Evolutionary conservation across 1,140 invertebrate species (phyloP).

Genomic region (Camponotus vicinus): DNA sequence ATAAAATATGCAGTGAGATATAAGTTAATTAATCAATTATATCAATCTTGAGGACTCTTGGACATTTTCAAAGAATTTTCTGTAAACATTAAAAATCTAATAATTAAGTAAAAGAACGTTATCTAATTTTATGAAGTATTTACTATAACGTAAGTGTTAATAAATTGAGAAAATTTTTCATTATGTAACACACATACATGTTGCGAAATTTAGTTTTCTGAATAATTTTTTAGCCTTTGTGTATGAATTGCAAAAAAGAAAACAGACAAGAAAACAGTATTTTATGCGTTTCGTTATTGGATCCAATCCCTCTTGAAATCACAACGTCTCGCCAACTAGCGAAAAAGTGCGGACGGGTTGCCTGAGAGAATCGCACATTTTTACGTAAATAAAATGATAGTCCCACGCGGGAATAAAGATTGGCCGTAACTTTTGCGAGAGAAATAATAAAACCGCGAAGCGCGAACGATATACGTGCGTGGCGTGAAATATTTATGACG

Average conservation of each 20-base stretch:
- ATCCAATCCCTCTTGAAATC: not conserved
- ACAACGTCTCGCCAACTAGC: not conserved
- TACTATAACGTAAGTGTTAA: not conserved
- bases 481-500: conserved; percentile 40
- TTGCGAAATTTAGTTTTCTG: not conserved
- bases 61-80: not conserved
- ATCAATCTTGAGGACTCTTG: not conserved
- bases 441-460: conserved; percentile 25
- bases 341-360: not conserved
- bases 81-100: not conserved
- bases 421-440: conserved; percentile 22
- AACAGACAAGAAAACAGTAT: no score
- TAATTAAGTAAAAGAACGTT: not conserved
- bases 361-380: conserved; percentile 15
- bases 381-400: conserved; percentile 16
- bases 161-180: not conserved
- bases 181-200: no score
- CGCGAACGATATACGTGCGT: not conserved
- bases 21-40: not conserved
- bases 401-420: conserved; percentile 21
- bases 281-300: not conserved
- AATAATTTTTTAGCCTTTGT: not conserved
- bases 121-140: not conserved
- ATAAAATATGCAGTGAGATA: not conserved
- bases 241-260: not conserved